Evolutionary conservation across 2,113 vertebrate genomes (phyloP).

Genomic region (Chitala chitala): DNA sequence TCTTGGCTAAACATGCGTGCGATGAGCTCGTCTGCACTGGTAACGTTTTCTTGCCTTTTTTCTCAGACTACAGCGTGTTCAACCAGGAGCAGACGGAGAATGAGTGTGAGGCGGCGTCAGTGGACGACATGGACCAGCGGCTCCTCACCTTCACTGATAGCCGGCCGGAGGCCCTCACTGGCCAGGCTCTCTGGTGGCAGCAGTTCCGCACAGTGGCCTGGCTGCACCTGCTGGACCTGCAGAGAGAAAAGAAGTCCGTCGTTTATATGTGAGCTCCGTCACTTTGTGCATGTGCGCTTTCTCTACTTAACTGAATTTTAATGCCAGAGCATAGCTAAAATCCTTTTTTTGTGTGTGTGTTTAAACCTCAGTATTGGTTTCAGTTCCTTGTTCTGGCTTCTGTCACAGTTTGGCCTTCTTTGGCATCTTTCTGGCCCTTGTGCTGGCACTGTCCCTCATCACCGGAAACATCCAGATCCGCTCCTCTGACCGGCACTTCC

Average conservation of each 20-base stretch:
- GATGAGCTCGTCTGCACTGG: not conserved
- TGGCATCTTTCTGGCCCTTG: conserved; percentile 75
- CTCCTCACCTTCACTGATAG: conserved; percentile 76
- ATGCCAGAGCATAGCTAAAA: no score
- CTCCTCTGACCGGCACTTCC: conserved; percentile 71
- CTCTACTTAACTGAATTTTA: not conserved
- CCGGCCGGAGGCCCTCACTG: conserved; percentile 55
- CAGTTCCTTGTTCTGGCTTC: not conserved
- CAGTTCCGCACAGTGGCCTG: conserved; percentile 78
- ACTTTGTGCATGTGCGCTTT: not conserved
- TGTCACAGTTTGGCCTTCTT: conserved; percentile 76
- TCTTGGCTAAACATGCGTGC: not conserved
- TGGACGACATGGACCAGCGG: conserved; percentile 80
- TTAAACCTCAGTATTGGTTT: not conserved
- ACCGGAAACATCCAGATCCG: conserved; percentile 83
- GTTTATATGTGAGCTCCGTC: conserved; percentile 57
- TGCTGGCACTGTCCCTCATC: conserved; percentile 75
- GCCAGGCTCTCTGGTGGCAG: conserved; percentile 79
- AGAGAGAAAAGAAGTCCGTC: conserved; percentile 77
- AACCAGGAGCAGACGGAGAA: conserved; percentile 72
- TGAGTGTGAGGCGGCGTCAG: conserved; percentile 61
- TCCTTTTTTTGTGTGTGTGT: not conserved
- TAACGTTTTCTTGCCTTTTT: not conserved
- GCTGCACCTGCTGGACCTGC: conserved; percentile 83
- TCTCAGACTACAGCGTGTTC: conserved; percentile 87